phyloP scores from a whole-genome alignment of 1,140 invertebrate genomes.

The Thaumetopoea pityocampa region DNA sequence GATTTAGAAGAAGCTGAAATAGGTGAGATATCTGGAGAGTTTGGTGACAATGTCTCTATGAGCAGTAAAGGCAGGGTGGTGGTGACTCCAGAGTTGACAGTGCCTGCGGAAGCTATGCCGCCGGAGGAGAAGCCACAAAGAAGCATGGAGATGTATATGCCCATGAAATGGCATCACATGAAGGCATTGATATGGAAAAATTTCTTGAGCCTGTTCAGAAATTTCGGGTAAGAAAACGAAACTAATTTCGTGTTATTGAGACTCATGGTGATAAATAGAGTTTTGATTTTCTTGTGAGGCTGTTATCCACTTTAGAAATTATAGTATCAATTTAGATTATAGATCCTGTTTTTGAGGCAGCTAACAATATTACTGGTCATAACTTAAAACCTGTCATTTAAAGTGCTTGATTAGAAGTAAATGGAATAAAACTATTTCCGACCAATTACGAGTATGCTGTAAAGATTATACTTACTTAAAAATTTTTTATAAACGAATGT shows the following conservation, averaged over 20 bases:
- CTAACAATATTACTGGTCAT: too few species aligned
- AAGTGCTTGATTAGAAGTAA: too few species aligned
- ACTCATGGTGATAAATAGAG: neutral
- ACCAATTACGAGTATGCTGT: neutral
- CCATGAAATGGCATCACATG: conserved; percentile 84
- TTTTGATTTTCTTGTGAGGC: too few species aligned
- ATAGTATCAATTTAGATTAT: too few species aligned
- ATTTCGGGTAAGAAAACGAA: conserved; percentile 83
- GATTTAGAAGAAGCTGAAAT: conserved; percentile 80
- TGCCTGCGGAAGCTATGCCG: conserved; percentile 76
- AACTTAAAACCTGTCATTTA: too few species aligned
- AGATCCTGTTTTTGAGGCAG: too few species aligned
- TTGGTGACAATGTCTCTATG: conserved; percentile 88
- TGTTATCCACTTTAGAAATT: too few species aligned
- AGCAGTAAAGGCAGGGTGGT: conserved; percentile 80
- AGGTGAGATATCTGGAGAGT: conserved; percentile 89
- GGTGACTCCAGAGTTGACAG: conserved; percentile 61
- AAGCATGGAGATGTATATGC: conserved; percentile 78
- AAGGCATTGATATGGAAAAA: conserved; percentile 94
- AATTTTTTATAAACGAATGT: too few species aligned
- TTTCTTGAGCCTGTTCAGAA: conserved; percentile 92
- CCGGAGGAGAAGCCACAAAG: conserved; percentile 77
- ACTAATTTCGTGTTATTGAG: neutral
- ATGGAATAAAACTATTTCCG: neutral
- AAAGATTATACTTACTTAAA: too few species aligned